Base-by-base conservation (phyloP, 2,888 invertebrate genomes). In the Orchestes rusci region DNA sequence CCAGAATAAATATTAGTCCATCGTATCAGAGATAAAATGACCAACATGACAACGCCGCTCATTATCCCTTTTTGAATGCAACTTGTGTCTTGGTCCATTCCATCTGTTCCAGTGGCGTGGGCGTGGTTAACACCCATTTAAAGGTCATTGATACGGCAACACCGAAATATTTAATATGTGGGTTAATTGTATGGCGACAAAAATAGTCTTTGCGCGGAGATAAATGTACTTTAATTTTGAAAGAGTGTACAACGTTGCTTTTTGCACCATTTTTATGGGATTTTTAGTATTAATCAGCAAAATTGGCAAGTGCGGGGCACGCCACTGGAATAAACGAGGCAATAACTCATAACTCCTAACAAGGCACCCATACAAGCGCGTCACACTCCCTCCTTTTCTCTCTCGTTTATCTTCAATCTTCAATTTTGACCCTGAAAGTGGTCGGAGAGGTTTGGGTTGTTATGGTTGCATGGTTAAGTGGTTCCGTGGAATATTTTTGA, bases 101-200 rank as follows among this genome's bases (percentile, higher is more conserved):
- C 65, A 64, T 64, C 63, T 64, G 60, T 54, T 45, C 23, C 66
- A 66, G 59, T 52, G 62, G 62, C 65, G 66, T 50, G 42, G 48
- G 38, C 27, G 47, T 29, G 12, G 7, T 41, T 34, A 35, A 35
- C 35, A 12, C 29, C 29, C n/a, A n/a, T 42, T 42, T 18, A n/a
- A 18, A 28, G 31, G 38, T 37, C 27, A 34, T 29, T n/a, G 34
- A 40, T 28, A 7, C 23, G 5, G n/a, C n/a, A n/a, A n/a, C n/a
- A n/a, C n/a, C n/a, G n/a, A n/a, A n/a, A n/a, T n/a, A n/a, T n/a
- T n/a, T n/a, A n/a, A n/a, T n/a, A n/a, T n/a, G n/a, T n/a, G n/a
- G n/a, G n/a, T n/a, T n/a, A n/a, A n/a, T n/a, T n/a, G n/a, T n/a
- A n/a, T n/a, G n/a, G n/a, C n/a, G n/a, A n/a, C n/a, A n/a, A n/a